These are phyloP conservation scores for Alouatta palliata DNA, from an alignment of 2,113 vertebrate genomes.

Conservation along the genomic window DNA sequence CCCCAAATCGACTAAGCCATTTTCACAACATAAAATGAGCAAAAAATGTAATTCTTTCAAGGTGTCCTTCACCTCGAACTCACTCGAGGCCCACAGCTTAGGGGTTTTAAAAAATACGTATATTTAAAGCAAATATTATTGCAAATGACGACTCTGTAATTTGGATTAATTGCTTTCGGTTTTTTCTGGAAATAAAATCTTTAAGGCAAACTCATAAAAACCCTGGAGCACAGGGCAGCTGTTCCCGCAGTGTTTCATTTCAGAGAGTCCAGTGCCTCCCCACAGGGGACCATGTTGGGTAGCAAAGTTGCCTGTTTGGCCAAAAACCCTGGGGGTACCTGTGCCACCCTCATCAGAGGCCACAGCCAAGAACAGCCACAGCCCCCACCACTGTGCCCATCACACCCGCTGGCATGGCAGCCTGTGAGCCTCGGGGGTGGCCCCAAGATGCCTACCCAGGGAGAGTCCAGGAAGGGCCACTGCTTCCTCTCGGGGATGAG, in stretches of 20 bases:
- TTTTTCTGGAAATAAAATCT: slow-evolving; percentile 81
- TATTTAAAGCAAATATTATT: slow-evolving; percentile 83
- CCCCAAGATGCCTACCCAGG: background rate
- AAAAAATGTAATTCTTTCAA: slow-evolving; percentile 77
- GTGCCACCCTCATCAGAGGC: background rate
- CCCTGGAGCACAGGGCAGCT: slow-evolving; percentile 40
- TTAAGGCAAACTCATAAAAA: slow-evolving; percentile 79
- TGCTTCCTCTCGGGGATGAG: background rate
- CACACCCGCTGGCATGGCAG: background rate
- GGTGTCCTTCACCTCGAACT: slow-evolving; percentile 69
- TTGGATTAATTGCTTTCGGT: slow-evolving; percentile 80
- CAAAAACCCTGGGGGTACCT: background rate
- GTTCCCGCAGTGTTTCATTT: background rate
- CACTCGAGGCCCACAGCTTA: slow-evolving; percentile 65
- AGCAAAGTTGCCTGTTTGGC: background rate
- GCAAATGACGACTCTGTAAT: slow-evolving; percentile 81
- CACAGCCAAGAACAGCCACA: background rate
- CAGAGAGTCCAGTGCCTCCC: background rate
- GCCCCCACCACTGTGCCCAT: background rate
- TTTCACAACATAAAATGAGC: slow-evolving; percentile 77
- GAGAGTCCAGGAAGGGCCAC: background rate
- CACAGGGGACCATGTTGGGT: background rate
- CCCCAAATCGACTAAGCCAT: slow-evolving; percentile 59
- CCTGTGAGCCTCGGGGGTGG: background rate
- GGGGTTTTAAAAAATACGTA: slow-evolving; percentile 76